Percentiles rank a stretch among this genome's conserved stretches.
Conservation (phyloP, 1,140 invertebrate genomes). For the Carposina sasakii region DNA sequence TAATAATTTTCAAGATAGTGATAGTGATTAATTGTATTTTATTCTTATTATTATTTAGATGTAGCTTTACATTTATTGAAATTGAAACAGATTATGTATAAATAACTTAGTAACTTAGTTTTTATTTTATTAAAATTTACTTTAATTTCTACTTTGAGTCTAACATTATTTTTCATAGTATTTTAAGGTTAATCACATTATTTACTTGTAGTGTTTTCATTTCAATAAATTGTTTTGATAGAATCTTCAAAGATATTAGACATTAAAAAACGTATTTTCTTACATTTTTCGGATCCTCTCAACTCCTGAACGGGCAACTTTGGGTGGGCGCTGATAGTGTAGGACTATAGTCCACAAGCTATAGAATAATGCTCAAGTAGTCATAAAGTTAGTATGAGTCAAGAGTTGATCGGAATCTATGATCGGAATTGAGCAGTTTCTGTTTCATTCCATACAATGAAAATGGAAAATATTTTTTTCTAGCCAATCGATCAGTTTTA, state of each 20-base stretch:
- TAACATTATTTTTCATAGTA: not conserved
- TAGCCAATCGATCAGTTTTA: too few relatives aligned
- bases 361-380: not conserved
- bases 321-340: not conserved
- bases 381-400: not conserved
- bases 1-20: not conserved
- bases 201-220: not conserved
- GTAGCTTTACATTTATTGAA: not conserved
- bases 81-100: not conserved
- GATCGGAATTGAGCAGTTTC: not conserved
- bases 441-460: not conserved
- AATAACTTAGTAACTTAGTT: not conserved
- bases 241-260: not conserved
- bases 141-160: not conserved
- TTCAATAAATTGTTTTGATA: not conserved
- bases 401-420: not conserved
- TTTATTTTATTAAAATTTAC: not conserved
- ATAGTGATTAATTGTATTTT: not conserved
- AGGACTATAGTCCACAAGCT: not conserved
- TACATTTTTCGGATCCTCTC: not conserved
- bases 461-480: too few relatives aligned
- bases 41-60: not conserved
- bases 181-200: not conserved
- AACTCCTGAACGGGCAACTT: not conserved
- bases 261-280: not conserved